A percentile compares a stretch with the other conserved stretches of the same genome.
These are phyloP conservation scores for Catostylus mosaicus DNA, from an alignment of 30 jellyfish, hydroid and myxozoan genomes.

Conservation along the genomic window DNA sequence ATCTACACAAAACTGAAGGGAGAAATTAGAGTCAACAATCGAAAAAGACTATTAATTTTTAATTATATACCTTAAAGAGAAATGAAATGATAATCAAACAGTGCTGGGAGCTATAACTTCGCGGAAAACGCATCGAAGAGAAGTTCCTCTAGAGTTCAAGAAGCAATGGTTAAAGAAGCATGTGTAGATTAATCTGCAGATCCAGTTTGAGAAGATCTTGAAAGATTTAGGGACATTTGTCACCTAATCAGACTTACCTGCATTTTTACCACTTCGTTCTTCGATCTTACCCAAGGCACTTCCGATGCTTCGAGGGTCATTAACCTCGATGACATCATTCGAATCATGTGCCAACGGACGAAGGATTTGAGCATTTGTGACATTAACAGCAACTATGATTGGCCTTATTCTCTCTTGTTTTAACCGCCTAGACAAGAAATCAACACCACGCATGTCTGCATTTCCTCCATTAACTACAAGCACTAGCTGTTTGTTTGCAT, in stretches of 20 bases:
- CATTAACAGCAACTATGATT: conserved; percentile 24
- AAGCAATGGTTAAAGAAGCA: too few species aligned
- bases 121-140: too few species aligned
- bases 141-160: too few species aligned
- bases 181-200: too few species aligned
- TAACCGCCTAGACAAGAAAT: not conserved
- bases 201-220: too few species aligned
- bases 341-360: not conserved
- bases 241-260: conserved; percentile 42
- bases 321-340: conserved; percentile 4
- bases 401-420: not conserved
- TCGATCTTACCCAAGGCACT: conserved; percentile 27
- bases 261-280: conserved; percentile 35
- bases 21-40: too few species aligned
- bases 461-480: conserved; percentile 14
- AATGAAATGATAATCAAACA: too few species aligned
- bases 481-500: conserved; percentile 14
- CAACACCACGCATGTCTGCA: not conserved
- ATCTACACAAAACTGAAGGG: too few species aligned
- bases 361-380: not conserved
- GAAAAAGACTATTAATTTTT: too few species aligned
- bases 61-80: too few species aligned
- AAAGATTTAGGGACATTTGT: too few species aligned
- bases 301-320: not conserved
- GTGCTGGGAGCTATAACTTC: too few species aligned